Evolutionary conservation across 92 coral and sea anemone genomes (phyloP), one percentile per base, ranked within the genome.

Genomic region (Palythoa caribaeorum): DNA sequence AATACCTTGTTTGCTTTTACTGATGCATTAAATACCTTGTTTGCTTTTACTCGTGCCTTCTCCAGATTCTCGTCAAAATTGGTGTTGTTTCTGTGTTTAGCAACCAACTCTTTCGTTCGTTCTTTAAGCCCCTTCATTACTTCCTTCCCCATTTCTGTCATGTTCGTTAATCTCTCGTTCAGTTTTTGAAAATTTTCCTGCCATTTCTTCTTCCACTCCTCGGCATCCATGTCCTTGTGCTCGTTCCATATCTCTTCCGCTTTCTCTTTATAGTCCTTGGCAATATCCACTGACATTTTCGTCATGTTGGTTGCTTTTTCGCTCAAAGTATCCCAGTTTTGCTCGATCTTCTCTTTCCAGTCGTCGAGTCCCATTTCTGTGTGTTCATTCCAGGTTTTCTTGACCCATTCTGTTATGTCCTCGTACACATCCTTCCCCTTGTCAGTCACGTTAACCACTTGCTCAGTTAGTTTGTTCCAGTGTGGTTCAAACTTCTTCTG

Each of bases 121-220:
- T 38, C 39, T 48, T 80, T 62, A 14, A 55, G 62, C 0, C 62
- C 85, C 4, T 40, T 7, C 8, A 69, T 69, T 52, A 80, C 38
- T n/a, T 80, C 85, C 20, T 80, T 63, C 5, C 85, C 85, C 59
- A 80, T 63, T 47, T 80, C 38, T 8, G 85, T 80, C 73, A 63
- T 60, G 73, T 63, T 80, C 9, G 19, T 2, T 50, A 76, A 59
- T 20, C 48, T 76, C 15, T 50, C 40, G 80, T 51, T 76, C 36
- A 76, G 62, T 9, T 36, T 20, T 5, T 20, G 21, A 63, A 63
- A 76, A 6, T 76, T 38, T 15, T 51, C 21, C 50, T 20, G 37
- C 36, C 48, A 2, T 57, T 76, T 76, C 40, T 6, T 10, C 11
- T 50, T 51, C 80, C 80, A 76, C 6, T 76, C 80, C 70, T 78